Base-by-base conservation (phyloP, 2,888 invertebrate species). In the Branchellion lobata region DNA sequence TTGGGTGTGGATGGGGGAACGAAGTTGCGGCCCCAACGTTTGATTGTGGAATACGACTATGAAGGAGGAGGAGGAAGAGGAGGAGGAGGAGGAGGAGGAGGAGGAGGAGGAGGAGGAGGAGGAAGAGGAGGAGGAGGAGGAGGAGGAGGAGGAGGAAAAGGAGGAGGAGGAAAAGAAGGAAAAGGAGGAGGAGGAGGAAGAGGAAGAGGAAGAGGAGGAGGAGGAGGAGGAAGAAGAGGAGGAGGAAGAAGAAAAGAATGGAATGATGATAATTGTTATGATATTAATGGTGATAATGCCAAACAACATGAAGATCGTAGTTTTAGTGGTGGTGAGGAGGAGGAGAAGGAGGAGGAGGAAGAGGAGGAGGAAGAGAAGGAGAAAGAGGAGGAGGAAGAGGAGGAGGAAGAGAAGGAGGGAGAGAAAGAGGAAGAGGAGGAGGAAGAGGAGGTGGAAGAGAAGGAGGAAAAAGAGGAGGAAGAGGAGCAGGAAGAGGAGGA, bases 101-200 rank as follows among this genome's bases (percentile, higher is more conserved):
- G 65, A 65, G 18, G 65, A 65, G n/a, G 40, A 65, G 53, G 27
- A 65, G 53, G 40, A 27, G 31, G 75, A 75, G 31, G 75, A 75
- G 31, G 53, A 75, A 3, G 27, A 73, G 21, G 61, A 73, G 72
- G 79, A 29, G 47, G 40, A 73, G 47, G 36, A 73, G 61, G 76
- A 74, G 40, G 79, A 81, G 40, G 51, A 81, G 75, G 75, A 73
- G 57, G 68, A 81, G 75, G 81, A 80, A 79, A 27, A 79, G 61
- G 69, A 71, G 57, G 74, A 74, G 72, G 75, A 75, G 80, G 78
- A 81, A 51, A 68, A 81, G 40, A 0, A 24, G 29, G 51, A 74
- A n/a, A 27, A 53, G n/a, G 53, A 51, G 33, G 51, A 75, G 31
- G 75, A 75, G 1, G 40, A 1, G 24, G n/a, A n/a, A n/a, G n/a